A percentile compares a stretch with the other conserved stretches of the same genome.
These are phyloP conservation scores for Agrochola lota DNA, from an alignment of 2,888 invertebrate species.

Conservation along the genomic window DNA sequence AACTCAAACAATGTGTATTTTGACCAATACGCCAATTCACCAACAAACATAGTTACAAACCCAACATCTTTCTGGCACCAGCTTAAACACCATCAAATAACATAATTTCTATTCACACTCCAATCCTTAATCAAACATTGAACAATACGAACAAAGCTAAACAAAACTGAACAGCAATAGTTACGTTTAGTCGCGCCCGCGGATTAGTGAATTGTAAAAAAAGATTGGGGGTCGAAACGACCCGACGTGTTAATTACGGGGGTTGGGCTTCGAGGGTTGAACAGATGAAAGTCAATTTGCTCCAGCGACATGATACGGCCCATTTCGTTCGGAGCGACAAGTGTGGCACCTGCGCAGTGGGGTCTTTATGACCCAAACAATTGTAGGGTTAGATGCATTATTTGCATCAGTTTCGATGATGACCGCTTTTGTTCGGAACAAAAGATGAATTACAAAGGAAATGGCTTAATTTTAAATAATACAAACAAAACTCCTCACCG, in stretches of 20 bases:
- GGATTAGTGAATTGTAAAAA: constrained; percentile 90
- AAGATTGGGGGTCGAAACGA: constrained; percentile 85
- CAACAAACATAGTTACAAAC: neutral
- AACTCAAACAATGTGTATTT: neutral
- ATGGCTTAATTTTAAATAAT: constrained; percentile 37
- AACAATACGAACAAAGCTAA: constrained; percentile 73
- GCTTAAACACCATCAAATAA: constrained; percentile 55
- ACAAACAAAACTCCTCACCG: neutral
- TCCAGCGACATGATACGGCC: constrained; percentile 92
- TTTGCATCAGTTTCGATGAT: constrained; percentile 58
- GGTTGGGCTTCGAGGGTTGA: constrained; percentile 86
- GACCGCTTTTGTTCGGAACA: constrained; percentile 42
- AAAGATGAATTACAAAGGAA: constrained; percentile 33
- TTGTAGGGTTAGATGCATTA: constrained; percentile 71
- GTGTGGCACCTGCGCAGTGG: constrained; percentile 89
- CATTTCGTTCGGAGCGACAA: constrained; percentile 91
- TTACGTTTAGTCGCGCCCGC: constrained; percentile 88
- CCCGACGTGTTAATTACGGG: constrained; percentile 90
- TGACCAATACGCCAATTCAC: constrained; percentile 1
- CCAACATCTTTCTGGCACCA: neutral
- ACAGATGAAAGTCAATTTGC: constrained; percentile 92
- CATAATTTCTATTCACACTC: constrained; percentile 59
- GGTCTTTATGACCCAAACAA: constrained; percentile 82
- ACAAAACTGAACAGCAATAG: constrained; percentile 80
- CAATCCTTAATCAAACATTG: constrained; percentile 71